phyloP scores from a whole-genome alignment of 1,140 invertebrate genomes.

The Drosophila grimshawi region DNA sequence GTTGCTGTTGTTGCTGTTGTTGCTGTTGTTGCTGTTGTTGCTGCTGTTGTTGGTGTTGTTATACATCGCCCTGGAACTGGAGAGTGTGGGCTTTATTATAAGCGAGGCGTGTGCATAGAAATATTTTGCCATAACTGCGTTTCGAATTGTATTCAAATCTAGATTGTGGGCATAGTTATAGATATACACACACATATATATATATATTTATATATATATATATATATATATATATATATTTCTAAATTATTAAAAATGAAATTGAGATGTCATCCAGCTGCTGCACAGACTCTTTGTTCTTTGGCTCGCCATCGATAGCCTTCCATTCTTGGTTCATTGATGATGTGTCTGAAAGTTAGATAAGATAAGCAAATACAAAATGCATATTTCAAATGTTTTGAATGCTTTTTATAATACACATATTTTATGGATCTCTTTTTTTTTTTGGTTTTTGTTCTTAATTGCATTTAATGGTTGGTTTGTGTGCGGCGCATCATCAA shows the following conservation, averaged over 20 bases:
- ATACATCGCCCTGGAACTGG: not conserved
- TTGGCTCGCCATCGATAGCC: too few species aligned
- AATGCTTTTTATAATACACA: not conserved
- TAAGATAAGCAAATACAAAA: constrained; percentile 2
- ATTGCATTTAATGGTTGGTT: not conserved
- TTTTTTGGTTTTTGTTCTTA: not conserved
- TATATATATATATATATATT: too few species aligned
- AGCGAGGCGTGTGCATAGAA: constrained; percentile 33
- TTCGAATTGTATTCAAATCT: not conserved
- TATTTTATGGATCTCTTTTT: not conserved
- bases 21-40: constrained; percentile 9
- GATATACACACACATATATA: too few species aligned
- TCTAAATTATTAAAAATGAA: too few species aligned
- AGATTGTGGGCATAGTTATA: too few species aligned
- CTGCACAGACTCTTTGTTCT: too few species aligned
- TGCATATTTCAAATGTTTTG: not conserved
- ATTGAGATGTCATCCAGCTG: too few species aligned
- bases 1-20: constrained; percentile 12
- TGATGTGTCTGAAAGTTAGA: not conserved
- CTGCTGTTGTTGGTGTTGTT: constrained; percentile 18
- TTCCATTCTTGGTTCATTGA: not conserved
- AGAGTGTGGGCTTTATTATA: constrained; percentile 14
- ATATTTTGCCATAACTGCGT: constrained; percentile 13
- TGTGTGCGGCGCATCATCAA: constrained; percentile 7
- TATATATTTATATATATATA: too few species aligned